Evolutionary conservation across 2,888 invertebrate species (phyloP).

Genomic region (Mimumesa dahlbomi): DNA sequence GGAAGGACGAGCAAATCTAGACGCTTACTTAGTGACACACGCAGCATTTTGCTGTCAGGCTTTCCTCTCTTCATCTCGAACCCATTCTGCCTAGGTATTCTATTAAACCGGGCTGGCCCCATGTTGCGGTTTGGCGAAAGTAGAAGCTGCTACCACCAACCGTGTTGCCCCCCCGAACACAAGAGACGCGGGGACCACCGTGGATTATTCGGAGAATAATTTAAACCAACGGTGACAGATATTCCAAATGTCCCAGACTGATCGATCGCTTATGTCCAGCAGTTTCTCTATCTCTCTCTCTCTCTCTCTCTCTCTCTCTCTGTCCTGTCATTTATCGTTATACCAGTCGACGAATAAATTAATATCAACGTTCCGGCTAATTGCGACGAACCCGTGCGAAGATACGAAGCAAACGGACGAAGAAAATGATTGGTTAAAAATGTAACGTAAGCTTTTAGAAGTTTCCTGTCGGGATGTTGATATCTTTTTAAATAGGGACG

Average conservation of each 20-base stretch:
- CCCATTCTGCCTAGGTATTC: conserved; percentile 49
- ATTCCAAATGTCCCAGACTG: conserved; percentile 33
- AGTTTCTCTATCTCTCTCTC: conserved; percentile 5
- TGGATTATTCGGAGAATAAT: conserved; percentile 53
- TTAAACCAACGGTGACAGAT: conserved; percentile 53
- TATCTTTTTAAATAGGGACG: too few species aligned
- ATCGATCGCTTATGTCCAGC: conserved; percentile 40
- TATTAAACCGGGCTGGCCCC: conserved; percentile 62
- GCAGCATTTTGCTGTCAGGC: conserved; percentile 66
- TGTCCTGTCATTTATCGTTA: conserved; percentile 40
- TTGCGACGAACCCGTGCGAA: too few species aligned
- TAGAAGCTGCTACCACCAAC: conserved; percentile 48
- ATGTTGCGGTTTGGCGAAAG: conserved; percentile 67
- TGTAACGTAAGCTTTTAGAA: too few species aligned
- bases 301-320: conserved; percentile 19
- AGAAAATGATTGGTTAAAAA: too few species aligned
- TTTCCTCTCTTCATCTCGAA: conserved; percentile 42
- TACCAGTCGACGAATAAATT: conserved; percentile 25
- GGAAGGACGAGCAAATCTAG: conserved; percentile 68
- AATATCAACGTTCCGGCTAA: conserved; percentile 24
- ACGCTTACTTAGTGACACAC: conserved; percentile 72
- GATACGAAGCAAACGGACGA: too few species aligned
- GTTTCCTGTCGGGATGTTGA: too few species aligned
- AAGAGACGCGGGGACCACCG: too few species aligned
- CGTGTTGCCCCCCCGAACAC: too few species aligned